Percentiles rank a stretch among this genome's conserved stretches.
Conservation (phyloP, 2,113 vertebrate species). For the Phainopepla nitens region DNA sequence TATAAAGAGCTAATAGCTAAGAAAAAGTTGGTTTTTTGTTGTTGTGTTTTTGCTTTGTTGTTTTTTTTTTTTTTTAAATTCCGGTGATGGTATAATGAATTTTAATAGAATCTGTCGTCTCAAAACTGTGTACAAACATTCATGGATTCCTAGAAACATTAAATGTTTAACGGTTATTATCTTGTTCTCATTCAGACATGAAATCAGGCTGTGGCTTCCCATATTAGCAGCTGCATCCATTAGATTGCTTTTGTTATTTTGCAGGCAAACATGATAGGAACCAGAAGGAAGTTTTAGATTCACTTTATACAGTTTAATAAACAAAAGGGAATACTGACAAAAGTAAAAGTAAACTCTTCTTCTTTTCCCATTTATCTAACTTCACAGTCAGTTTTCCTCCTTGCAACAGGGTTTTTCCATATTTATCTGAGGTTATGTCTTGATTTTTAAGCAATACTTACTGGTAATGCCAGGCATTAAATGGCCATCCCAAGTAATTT, state of each 20-base stretch:
- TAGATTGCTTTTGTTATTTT: not conserved
- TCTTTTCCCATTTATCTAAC: not conserved
- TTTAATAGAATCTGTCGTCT: constrained; percentile 70
- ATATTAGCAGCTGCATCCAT: not conserved
- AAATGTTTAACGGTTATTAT: not conserved
- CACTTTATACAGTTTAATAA: not conserved
- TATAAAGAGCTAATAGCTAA: constrained; percentile 68
- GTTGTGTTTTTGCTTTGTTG: not conserved
- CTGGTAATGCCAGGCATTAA: not conserved
- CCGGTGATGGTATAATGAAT: constrained; percentile 56
- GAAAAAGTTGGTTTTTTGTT: not conserved
- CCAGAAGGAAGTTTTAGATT: not conserved
- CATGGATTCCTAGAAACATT: constrained; percentile 36
- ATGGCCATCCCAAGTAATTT: not conserved
- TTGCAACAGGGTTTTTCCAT: not conserved
- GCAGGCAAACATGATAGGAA: not conserved
- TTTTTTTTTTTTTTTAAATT: not conserved
- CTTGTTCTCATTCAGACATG: not conserved
- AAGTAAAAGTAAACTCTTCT: not conserved
- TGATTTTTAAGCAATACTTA: not conserved
- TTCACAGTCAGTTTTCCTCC: not conserved
- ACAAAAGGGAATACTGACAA: not conserved
- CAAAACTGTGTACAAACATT: constrained; percentile 69
- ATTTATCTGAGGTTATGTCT: not conserved
- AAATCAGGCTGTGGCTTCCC: not conserved